These are phyloP conservation scores for Arizona elegans DNA, from an alignment of 2,113 vertebrate genomes.

Conservation along the genomic window DNA sequence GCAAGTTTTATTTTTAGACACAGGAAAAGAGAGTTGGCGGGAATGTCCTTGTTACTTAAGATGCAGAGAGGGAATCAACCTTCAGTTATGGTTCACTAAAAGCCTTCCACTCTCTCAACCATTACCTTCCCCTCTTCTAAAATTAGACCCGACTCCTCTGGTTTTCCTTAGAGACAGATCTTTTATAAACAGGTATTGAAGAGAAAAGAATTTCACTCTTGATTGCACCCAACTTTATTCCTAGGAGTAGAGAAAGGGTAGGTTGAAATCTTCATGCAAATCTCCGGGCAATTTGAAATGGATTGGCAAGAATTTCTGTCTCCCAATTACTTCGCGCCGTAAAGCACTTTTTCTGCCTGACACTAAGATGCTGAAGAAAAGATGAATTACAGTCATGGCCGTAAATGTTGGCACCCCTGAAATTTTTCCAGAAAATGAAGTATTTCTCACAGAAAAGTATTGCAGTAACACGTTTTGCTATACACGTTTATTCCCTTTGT, in stretches of 20 bases:
- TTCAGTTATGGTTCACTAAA: background rate
- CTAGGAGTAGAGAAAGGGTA: background rate
- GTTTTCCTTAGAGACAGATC: background rate
- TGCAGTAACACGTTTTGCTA: no score
- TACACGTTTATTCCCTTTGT: no score
- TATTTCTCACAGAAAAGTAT: no score
- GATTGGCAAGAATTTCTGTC: background rate
- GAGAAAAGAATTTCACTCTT: background rate
- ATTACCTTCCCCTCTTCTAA: background rate
- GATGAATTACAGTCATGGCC: no score
- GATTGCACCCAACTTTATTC: background rate
- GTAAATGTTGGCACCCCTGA: no score
- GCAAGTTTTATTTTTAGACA: slow-evolving; percentile 22
- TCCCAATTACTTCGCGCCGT: background rate
- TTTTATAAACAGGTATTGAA: background rate
- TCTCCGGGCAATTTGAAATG: background rate
- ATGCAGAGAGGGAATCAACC: background rate
- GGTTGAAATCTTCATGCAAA: background rate
- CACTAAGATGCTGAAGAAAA: background rate
- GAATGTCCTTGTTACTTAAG: slow-evolving; percentile 1
- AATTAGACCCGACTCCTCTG: background rate
- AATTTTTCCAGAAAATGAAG: no score
- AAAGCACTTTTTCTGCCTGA: background rate
- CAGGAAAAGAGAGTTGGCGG: background rate
- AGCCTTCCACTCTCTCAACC: background rate